These are phyloP conservation scores for Panzeria rudis DNA, from an alignment of 2,888 invertebrate genomes.

Conservation along the genomic window DNA sequence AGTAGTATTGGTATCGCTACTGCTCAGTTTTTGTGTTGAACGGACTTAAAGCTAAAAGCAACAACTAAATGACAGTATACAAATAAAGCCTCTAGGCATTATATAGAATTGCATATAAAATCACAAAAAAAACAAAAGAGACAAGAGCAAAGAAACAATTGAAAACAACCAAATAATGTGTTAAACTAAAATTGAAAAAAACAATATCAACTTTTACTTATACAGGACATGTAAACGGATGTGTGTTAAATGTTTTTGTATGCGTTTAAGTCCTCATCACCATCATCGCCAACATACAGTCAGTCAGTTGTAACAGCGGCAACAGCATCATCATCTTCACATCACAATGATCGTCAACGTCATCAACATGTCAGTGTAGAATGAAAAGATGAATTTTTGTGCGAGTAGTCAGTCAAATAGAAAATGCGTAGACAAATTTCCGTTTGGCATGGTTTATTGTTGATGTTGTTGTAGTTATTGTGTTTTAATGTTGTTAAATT, in stretches of 20 bases:
- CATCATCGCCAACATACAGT: conserved; percentile 37
- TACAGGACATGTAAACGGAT: conserved; percentile 65
- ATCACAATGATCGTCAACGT: conserved; percentile 68
- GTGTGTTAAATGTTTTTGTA: conserved; percentile 65
- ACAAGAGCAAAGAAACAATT: conserved; percentile 14
- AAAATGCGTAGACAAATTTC: conserved; percentile 72
- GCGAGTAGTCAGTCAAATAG: conserved; percentile 65
- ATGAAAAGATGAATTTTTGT: conserved; percentile 63
- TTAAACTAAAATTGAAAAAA: conserved; percentile 60
- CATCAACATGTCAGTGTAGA: conserved; percentile 68
- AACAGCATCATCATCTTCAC: conserved; percentile 45
- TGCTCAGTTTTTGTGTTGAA: conserved; percentile 9
- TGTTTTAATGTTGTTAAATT: conserved; percentile 36
- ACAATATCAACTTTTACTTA: conserved; percentile 55
- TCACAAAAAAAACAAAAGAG: conserved; percentile 4
- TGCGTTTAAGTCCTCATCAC: conserved; percentile 28
- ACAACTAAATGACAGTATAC: conserved; percentile 45
- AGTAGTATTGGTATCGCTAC: conserved; percentile 21
- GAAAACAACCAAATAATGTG: conserved; percentile 51
- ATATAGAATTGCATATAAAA: conserved; percentile 50
- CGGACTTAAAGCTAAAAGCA: conserved; percentile 54
- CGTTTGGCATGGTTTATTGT: conserved; percentile 70
- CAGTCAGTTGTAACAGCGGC: conserved; percentile 14
- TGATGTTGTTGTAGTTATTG: conserved; percentile 27
- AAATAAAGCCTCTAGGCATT: conserved; percentile 58